Evolutionary conservation across 1,140 invertebrate species (phyloP).

Genomic region (Drosophila littoralis): DNA sequence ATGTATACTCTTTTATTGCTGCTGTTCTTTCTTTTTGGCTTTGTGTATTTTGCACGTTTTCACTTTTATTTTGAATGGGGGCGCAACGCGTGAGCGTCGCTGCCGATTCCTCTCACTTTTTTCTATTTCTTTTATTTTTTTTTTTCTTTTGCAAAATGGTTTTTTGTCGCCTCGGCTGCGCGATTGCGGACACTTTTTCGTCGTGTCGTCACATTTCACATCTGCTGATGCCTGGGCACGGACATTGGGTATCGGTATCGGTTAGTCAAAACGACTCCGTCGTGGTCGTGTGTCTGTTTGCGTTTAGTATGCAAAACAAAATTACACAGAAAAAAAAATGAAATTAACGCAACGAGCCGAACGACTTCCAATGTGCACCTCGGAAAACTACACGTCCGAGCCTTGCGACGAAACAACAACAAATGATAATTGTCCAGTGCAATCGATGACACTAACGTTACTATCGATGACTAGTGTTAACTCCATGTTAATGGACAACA

Average conservation of each 20-base stretch:
- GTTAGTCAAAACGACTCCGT: conserved; percentile 39
- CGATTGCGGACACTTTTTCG: conserved; percentile 46
- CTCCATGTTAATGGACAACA: neutral
- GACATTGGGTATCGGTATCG: conserved; percentile 32
- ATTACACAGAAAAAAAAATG: conserved; percentile 50
- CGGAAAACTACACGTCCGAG: conserved; percentile 32
- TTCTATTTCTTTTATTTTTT: conserved; percentile 24
- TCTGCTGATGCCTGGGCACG: conserved; percentile 34
- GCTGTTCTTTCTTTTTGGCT: conserved; percentile 38
- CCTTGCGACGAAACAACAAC: conserved; percentile 50
- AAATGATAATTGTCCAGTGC: conserved; percentile 32
- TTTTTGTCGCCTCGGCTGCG: conserved; percentile 38
- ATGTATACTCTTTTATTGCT: conserved; percentile 16
- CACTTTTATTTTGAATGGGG: conserved; percentile 71
- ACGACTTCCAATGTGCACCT: conserved; percentile 29
- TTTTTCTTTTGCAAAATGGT: conserved; percentile 21
- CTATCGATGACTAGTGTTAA: conserved; percentile 11
- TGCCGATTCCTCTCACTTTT: conserved; percentile 54
- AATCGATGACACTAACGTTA: conserved; percentile 4
- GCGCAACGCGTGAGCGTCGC: conserved; percentile 49
- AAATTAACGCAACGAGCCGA: conserved; percentile 43
- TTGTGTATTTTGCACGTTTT: conserved; percentile 69
- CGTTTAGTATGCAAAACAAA: conserved; percentile 46
- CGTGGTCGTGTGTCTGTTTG: conserved; percentile 36
- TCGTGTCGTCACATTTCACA: conserved; percentile 52